Conservation (phyloP, 1,140 invertebrate species). For the Drosophila elegans region DNA sequence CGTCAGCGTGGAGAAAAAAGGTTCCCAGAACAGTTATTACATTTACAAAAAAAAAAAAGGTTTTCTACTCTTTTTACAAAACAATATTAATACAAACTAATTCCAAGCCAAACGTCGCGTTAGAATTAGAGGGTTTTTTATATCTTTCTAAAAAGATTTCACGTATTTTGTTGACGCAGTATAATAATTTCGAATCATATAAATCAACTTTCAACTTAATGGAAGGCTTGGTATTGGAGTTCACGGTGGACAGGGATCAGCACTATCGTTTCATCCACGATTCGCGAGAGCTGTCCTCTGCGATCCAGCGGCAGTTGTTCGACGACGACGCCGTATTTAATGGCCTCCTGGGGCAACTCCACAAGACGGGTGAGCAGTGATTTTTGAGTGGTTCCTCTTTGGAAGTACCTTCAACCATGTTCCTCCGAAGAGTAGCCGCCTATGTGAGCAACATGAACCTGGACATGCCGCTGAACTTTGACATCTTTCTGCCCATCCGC, state of each 20-base stretch:
- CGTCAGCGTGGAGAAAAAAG: background rate
- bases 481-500: conserved; percentile 50
- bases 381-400: background rate
- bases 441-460: conserved; percentile 19
- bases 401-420: no score
- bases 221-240: background rate
- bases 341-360: conserved; percentile 7
- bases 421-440: conserved; percentile 14
- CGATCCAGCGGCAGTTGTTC: background rate
- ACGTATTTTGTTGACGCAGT: no score
- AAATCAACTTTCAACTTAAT: background rate
- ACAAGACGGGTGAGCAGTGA: conserved; percentile 21
- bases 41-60: no score
- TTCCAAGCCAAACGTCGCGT: no score
- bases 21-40: background rate
- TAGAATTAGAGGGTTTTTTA: no score
- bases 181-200: no score
- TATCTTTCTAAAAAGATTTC: no score
- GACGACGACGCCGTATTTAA: conserved; percentile 8
- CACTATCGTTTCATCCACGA: background rate
- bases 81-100: no score
- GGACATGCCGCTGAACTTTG: conserved; percentile 54
- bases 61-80: no score
- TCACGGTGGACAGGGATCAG: background rate
- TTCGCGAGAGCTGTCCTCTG: background rate